These are phyloP conservation scores for Eutolmus rufibarbis DNA, from an alignment of 2,888 invertebrate species.

Conservation along the genomic window DNA sequence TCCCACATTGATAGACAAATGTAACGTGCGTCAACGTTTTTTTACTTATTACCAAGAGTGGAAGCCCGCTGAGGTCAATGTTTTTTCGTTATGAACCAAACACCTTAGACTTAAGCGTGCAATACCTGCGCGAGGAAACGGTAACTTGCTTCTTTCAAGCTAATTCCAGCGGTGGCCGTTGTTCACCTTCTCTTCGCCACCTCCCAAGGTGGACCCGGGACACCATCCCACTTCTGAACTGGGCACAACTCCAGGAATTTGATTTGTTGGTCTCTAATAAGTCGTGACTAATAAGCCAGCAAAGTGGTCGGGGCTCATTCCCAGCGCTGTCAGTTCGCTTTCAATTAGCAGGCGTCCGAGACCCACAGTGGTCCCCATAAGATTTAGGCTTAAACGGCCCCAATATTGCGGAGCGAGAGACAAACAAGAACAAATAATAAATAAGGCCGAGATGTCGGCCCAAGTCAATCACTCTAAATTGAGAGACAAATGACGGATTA, in stretches of 20 bases:
- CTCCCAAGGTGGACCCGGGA: conserved; percentile 24
- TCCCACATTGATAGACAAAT: not conserved
- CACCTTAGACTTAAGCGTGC: not conserved
- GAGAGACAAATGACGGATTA: conserved; percentile 58
- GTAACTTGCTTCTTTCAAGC: conserved; percentile 42
- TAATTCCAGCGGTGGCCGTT: conserved; percentile 1
- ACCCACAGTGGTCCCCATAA: not conserved
- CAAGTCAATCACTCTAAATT: conserved; percentile 46
- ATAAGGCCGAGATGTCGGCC: conserved; percentile 18
- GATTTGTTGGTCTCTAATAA: conserved; percentile 49
- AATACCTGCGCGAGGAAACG: conserved; percentile 22
- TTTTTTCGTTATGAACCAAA: not conserved
- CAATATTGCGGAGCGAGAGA: conserved; percentile 1
- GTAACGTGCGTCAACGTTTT: not conserved
- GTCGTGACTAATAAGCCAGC: conserved; percentile 60
- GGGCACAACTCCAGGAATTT: not conserved
- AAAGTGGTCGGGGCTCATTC: conserved; percentile 51
- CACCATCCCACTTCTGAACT: not conserved
- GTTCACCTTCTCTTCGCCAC: conserved; percentile 45
- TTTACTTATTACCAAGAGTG: not conserved
- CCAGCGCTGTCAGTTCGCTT: conserved; percentile 45
- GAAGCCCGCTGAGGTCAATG: not conserved
- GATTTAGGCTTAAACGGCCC: not conserved
- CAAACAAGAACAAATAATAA: conserved; percentile 30
- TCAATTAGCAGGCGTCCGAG: conserved; percentile 41